These are phyloP conservation scores for Lepus americanus DNA, from an alignment of 2,113 vertebrate species.

Conservation along the genomic window DNA sequence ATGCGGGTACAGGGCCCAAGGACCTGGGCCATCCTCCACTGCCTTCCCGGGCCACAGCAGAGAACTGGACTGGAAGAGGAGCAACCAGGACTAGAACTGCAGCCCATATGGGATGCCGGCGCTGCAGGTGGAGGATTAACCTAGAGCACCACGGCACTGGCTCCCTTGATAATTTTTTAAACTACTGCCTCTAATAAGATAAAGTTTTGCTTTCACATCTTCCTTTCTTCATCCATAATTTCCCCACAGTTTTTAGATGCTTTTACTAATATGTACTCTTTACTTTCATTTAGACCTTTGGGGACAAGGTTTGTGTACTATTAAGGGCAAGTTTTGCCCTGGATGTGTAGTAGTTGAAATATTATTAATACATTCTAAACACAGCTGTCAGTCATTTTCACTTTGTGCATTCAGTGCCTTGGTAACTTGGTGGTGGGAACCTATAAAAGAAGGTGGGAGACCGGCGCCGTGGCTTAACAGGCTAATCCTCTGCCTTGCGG, in stretches of 20 bases:
- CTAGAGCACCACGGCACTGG: too few relatives aligned
- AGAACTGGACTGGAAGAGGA: too few relatives aligned
- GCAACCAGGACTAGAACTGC: too few relatives aligned
- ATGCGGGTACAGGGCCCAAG: too few relatives aligned
- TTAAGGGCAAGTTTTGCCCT: conserved; percentile 8
- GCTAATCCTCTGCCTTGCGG: too few relatives aligned
- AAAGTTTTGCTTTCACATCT: background rate
- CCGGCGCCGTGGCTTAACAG: too few relatives aligned
- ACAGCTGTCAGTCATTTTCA: background rate
- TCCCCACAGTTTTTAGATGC: background rate
- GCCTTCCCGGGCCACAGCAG: too few relatives aligned
- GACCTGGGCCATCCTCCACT: too few relatives aligned
- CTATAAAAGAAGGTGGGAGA: background rate
- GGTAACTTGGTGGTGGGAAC: background rate
- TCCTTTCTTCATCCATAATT: conserved; percentile 24
- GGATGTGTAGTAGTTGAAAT: background rate
- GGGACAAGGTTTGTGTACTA: background rate
- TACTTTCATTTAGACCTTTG: background rate
- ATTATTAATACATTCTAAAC: background rate
- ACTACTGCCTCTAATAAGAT: background rate
- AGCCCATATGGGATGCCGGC: too few relatives aligned
- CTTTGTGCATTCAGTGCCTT: background rate
- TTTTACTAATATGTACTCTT: conserved; percentile 17
- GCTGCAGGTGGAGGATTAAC: too few relatives aligned
- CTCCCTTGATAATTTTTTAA: background rate